phyloP scores from a whole-genome alignment of 53 echinoderm and acorn worm genomes.

The Echinometra lucunter region DNA sequence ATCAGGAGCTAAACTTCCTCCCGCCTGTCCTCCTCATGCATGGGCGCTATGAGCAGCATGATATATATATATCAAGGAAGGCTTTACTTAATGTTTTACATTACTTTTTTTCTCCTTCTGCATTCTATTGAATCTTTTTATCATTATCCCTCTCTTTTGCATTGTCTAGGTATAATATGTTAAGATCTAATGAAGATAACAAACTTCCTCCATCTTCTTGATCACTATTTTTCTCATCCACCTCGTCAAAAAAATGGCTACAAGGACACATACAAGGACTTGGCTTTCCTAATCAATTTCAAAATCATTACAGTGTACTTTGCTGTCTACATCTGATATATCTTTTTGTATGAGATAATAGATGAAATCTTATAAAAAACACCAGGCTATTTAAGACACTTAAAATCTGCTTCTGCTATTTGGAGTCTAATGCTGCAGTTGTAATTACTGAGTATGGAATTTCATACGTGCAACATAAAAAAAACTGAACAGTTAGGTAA shows the following conservation, averaged over 20 bases:
- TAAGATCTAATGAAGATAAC: slow-evolving; percentile 32
- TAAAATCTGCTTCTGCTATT: no score
- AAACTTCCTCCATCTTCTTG: not conserved
- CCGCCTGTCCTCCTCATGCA: not conserved
- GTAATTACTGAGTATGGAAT: no score
- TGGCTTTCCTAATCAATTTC: not conserved
- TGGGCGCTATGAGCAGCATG: not conserved
- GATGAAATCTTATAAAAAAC: no score
- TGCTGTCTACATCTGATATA: not conserved
- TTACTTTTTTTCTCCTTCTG: not conserved
- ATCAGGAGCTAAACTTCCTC: not conserved
- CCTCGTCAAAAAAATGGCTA: not conserved
- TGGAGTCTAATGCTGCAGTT: no score
- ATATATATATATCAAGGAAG: not conserved
- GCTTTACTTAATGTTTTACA: not conserved
- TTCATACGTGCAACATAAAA: no score
- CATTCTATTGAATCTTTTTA: slow-evolving; percentile 18
- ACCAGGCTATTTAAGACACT: no score
- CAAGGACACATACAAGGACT: not conserved
- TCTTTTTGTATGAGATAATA: not conserved
- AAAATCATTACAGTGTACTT: not conserved
- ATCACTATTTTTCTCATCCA: not conserved
- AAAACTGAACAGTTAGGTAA: no score
- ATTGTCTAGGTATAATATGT: not conserved
- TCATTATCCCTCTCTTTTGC: not conserved